Conservation (phyloP, 2,888 invertebrate genomes). For the Bombyx huttoni region DNA sequence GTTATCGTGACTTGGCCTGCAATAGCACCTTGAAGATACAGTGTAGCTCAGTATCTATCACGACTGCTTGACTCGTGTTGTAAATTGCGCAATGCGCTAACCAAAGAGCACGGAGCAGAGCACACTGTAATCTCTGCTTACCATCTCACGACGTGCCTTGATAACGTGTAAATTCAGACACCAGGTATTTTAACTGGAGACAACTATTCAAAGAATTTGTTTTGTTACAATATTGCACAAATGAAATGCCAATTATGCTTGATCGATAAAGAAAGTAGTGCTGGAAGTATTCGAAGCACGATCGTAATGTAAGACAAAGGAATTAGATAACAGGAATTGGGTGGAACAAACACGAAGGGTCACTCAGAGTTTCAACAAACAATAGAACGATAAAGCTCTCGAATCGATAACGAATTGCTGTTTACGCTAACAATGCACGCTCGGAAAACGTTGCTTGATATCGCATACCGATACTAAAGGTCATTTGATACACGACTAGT, state of each 20-base stretch:
- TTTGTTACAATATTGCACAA: no score
- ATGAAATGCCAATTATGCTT: no score
- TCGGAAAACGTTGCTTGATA: conserved; percentile 29
- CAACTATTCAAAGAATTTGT: no score
- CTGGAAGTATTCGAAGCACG: neutral
- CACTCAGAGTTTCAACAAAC: conserved; percentile 31
- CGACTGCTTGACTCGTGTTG: conserved; percentile 43
- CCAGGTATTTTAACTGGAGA: neutral
- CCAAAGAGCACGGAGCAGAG: conserved; percentile 41
- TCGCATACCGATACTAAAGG: conserved; percentile 28
- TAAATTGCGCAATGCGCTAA: conserved; percentile 60
- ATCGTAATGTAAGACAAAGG: neutral
- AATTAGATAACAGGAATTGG: neutral
- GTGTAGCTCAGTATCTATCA: conserved; percentile 32
- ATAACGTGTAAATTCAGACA: conserved; percentile 9
- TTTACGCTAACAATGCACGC: conserved; percentile 32
- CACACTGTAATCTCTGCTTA: conserved; percentile 35
- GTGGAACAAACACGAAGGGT: conserved; percentile 23
- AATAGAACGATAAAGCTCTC: conserved; percentile 31
- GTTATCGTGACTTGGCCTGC: conserved; percentile 44
- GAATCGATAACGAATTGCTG: conserved; percentile 29
- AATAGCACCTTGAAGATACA: conserved; percentile 43
- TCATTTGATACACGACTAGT: conserved; percentile 23
- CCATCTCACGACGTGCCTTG: conserved; percentile 47
- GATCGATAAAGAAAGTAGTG: no score